Evolutionary conservation across 2,113 vertebrate genomes (phyloP), one percentile per base, ranked within the genome.

Genomic region (Propithecus coquereli): DNA sequence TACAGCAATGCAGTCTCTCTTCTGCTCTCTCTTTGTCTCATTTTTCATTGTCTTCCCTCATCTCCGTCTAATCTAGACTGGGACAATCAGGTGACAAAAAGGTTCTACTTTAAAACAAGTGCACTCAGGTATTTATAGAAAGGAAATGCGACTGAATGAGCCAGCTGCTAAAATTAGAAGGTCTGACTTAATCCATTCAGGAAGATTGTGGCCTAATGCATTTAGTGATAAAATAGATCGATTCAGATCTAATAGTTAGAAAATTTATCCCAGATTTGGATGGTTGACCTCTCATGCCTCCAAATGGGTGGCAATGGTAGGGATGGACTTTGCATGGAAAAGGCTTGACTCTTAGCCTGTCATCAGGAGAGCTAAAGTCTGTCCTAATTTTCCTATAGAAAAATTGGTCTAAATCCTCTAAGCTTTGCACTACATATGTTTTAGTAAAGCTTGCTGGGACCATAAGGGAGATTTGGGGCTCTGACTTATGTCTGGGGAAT

Each of bases 81-180:
- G 87, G 81, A 95, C 96, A 98, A 97, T 96, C 95, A 92, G 91
- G 96, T 92, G 94, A 92, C 94, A 97, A 98, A 97, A 98, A 91
- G 94, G 61, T 87, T 83, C 85, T 83, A 92, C 91, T 86, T 92
- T 96, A 94, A 97, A 97, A 81, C 95, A 96, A 97, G 66, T 94
- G 47, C 32, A 40, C 85, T 95, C 95, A 97, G 85, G 87, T 98
- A 98, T 98, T 98, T 98, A 98, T 98, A 98, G 98, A 74, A 96
- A 97, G 94, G 54, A 97, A 98, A 91, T 95, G 77, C 89, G 96
- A 91, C 96, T 97, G 98, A 97, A 97, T 93, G 95, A 82, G 52
- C 94, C 97, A 96, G 34, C 54, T 95, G 50, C 94, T 98, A 98
- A 98, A 97, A 97, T 97, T 94, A 98, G 97, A 87, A 98, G 82